Evolutionary conservation across 23 tunicate genomes (phyloP), one percentile per base, ranked within the genome.

Genomic region (Trididemnum miniatum): DNA sequence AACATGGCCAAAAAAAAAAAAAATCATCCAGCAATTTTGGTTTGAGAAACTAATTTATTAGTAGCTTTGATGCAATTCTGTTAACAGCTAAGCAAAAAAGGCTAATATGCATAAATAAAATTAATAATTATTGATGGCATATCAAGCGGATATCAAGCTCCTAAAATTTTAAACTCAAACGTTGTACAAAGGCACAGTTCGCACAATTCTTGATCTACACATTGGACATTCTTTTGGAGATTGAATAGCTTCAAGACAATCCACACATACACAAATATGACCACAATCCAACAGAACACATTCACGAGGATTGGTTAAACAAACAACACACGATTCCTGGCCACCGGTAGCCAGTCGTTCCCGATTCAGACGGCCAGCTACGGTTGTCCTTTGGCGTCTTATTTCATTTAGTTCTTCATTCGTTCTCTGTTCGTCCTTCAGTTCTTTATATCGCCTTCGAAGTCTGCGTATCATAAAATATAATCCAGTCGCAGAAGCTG

Each of bases 181-280:
- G 74, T 79, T 54, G 80, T 67, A 92, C 35, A 93, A 32, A 37
- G 98, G 93, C 1, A 93, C 82, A 78, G 82, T 81, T 65, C 89
- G 38, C 0, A 35, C 37, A 24, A 93, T 84, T 20, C 32, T 35
- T 27, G 89, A 77, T 34, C 98, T 76, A 59, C 98, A 93, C 22
- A 93, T 37, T n/a, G 98, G 98, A 51, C 98, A 93, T 37, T 80
- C 80, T 71, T 67, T 76, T 1, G 98, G 98, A 22, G 80, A 20
- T 22, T 93, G 98, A 18, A 93, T 57, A 1, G 57, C 65, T 76
- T 88, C 98, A 20, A 93, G 50, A 57, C 98, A 93, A 71, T 93
- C 98, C 0, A 84, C 84, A 67, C 98, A 93, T 27, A 80, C 44
- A 84, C 98, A 93, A 54, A 93, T 82, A 84, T 93, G 98, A 23